Evolutionary conservation across 1,140 invertebrate genomes (phyloP).

Genomic region (Bombus balteatus): DNA sequence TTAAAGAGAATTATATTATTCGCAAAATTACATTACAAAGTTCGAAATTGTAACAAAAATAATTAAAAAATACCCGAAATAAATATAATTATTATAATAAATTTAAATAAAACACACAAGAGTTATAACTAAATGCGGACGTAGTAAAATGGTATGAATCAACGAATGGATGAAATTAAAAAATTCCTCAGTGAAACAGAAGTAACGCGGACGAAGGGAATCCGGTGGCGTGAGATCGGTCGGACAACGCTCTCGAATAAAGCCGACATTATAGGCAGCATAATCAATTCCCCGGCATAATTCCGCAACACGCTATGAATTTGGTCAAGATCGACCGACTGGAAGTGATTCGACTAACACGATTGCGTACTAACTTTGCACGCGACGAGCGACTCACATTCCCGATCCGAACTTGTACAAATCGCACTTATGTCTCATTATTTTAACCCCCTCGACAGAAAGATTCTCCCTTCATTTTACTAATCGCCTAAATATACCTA

Average conservation of each 20-base stretch:
- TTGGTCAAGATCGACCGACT: slow-evolving; percentile 69
- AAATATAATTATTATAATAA: too few species aligned
- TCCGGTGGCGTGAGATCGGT: slow-evolving; percentile 34
- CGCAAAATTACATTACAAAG: too few species aligned
- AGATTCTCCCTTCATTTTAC: not conserved
- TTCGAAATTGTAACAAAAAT: too few species aligned
- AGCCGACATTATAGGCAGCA: slow-evolving; percentile 73
- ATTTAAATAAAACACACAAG: too few species aligned
- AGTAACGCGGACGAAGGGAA: slow-evolving; percentile 34
- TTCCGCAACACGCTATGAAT: slow-evolving; percentile 69
- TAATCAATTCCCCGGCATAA: slow-evolving; percentile 78
- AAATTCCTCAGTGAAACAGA: slow-evolving; percentile 32
- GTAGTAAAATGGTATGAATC: too few species aligned
- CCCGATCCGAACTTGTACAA: slow-evolving; percentile 44
- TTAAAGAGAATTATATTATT: too few species aligned
- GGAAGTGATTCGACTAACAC: slow-evolving; percentile 79
- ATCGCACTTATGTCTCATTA: slow-evolving; percentile 46
- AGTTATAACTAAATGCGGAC: too few species aligned
- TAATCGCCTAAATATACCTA: not conserved
- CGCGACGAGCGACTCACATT: slow-evolving; percentile 61
- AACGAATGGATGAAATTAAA: not conserved
- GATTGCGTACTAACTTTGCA: slow-evolving; percentile 80
- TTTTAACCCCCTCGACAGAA: not conserved
- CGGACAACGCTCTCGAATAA: slow-evolving; percentile 56
- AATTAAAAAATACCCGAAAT: too few species aligned